Evolutionary conservation across 2,113 vertebrate species (phyloP), one percentile per base, ranked within the genome.

Genomic region (Myanophis thanlyinensis): DNA sequence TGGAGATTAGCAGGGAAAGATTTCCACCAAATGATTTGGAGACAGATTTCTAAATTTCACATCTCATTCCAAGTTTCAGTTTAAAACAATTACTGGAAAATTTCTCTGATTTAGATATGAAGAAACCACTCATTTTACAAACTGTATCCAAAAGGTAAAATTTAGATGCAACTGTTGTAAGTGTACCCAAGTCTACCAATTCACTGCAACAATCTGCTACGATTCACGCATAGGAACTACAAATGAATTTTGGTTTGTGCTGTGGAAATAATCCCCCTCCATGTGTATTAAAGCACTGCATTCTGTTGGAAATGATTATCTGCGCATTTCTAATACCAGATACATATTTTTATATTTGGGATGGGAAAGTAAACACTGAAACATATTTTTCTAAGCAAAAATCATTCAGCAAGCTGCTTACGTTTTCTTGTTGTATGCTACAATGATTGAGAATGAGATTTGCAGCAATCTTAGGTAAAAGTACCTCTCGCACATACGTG

Each of bases 381-480:
- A 10, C 91, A 5, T 1, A 0, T 1, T 4, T 30, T 87, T 93
- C 91, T 23, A 23, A 92, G 84, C 30, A 51, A n/a, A 11, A 25
- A 30, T 88, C 51, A 88, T 90, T 93, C 11, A 90, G 6, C n/a
- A 89, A 87, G 46, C n/a, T 46, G 86, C 3, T 89, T 47, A 22
- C 52, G 0, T 52, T 93, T 67, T 85, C 54, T 91, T 90, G 35
- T 59, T 40, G n/a, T 20, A 10, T 40, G 85, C 91, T 88, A 90
- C 89, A 85, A 92, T 95, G 92, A 90, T 0, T 90, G 44, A 48
- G 12, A 73, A 53, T 90, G 93, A 94, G 35, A 94, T 44, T 88
- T 56, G 53, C 5, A 9, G 40, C 46, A 88, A 91, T 52, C 93
- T 90, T 93, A 89, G n/a, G n/a, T n/a, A n/a, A n/a, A n/a, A n/a